Evolutionary conservation across 2,888 invertebrate species (phyloP), one percentile per base, ranked within the genome.

Genomic region (Agrochola litura): DNA sequence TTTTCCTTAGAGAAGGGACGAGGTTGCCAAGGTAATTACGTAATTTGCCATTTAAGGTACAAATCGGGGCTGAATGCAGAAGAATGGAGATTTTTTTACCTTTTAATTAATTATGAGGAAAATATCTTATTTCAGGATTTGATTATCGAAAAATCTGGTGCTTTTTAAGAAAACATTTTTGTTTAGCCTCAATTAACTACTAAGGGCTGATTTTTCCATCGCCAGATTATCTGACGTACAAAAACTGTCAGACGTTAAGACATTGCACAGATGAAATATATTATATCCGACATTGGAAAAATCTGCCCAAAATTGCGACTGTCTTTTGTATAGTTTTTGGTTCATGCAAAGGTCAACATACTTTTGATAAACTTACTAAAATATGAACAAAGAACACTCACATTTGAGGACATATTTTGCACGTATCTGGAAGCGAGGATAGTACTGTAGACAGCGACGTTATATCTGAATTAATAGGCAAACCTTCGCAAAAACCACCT

Each of bases 11-110:
- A 80, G 67, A 71, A 74, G 68, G 70, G 66, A 67, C 69, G 80
- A 66, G 60, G 76, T 72, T 73, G 66, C 66, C 46, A 65, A 69
- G 84, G 79, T 75, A 74, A 85, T 86, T 83, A 86, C 54, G 68
- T 80, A 77, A 78, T 84, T 84, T 79, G 73, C 84, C 58, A 76
- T 86, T 86, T 75, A 54, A 56, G 25, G 78, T 66, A 83, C 54
- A 72, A 65, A 65, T 71, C 49, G 71, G 64, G 64, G 60, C 66
- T 46, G 67, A 58, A 54, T 72, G 71, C 78, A 67, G n/a, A 61
- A 76, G 54, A 73, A 70, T 37, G 58, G 64, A 22, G 56, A 37
- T 60, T 81, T 71, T 76, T 66, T 67, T 67, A 60, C 37, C 41
- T 73, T 81, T 54, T 54, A 60, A 76, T 85, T 73, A 83, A 85